phyloP scores from a whole-genome alignment of 1,140 invertebrate species.

The Meloidogyne chitwoodi region DNA sequence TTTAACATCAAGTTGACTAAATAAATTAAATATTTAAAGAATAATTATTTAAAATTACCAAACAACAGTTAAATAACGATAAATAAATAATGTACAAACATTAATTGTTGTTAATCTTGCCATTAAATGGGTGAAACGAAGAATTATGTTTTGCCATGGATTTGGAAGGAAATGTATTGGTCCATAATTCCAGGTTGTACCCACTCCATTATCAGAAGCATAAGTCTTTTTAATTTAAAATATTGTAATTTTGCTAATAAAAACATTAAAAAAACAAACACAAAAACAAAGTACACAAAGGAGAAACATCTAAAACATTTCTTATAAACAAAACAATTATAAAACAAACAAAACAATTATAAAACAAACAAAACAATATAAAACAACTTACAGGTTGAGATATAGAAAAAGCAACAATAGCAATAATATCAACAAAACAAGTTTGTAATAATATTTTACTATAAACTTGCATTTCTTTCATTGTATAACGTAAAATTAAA shows the following conservation, averaged over 20 bases:
- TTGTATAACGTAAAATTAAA: background rate
- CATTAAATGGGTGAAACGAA: background rate
- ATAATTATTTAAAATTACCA: too few species aligned
- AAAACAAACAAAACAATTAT: too few species aligned
- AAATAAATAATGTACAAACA: too few species aligned
- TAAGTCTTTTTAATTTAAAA: background rate
- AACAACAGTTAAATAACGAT: too few species aligned
- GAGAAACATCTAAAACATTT: too few species aligned
- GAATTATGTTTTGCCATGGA: background rate
- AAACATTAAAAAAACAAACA: too few species aligned
- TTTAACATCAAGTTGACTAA: background rate
- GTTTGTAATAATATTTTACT: constrained; percentile 4
- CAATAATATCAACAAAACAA: background rate
- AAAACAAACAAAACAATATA: too few species aligned
- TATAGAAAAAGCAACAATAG: background rate
- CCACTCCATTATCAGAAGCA: background rate
- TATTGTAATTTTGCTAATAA: too few species aligned
- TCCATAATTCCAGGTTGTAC: background rate
- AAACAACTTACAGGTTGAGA: background rate
- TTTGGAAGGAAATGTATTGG: background rate
- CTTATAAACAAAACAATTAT: too few species aligned
- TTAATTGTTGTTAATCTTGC: background rate
- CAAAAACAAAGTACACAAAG: too few species aligned
- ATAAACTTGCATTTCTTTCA: background rate
- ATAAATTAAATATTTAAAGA: too few species aligned